Conservation (phyloP, 2,797 vertebrate species). For the Limosa lapponica region DNA sequence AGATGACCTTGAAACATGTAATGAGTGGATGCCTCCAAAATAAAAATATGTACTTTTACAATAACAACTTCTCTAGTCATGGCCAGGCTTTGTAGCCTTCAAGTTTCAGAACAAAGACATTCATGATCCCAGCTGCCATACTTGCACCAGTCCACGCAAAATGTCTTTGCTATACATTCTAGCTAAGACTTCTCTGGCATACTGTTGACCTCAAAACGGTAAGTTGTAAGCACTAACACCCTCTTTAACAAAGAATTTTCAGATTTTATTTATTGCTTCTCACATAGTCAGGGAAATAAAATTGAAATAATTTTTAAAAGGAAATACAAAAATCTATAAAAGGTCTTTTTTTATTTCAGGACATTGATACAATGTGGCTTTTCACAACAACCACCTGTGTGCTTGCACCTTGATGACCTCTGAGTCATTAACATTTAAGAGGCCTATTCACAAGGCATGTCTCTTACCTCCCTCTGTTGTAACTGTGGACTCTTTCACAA, state of each 20-base stretch:
- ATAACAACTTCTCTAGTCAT: neutral
- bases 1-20: neutral
- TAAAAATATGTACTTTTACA: neutral
- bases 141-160: neutral
- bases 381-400: neutral
- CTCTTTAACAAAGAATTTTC: neutral
- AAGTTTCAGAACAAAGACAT: neutral
- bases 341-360: neutral
- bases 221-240: neutral
- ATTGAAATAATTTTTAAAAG: neutral
- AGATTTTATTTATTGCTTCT: neutral
- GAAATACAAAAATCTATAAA: neutral
- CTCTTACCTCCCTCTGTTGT: neutral
- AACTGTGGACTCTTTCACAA: neutral
- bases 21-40: neutral
- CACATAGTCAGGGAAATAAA: neutral
- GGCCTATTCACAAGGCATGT: neutral
- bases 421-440: constrained; percentile 46
- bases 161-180: neutral
- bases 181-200: neutral
- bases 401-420: neutral
- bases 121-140: neutral
- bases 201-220: neutral
- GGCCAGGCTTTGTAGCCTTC: neutral
- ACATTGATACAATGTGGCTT: neutral